These are phyloP conservation scores for Oreochromis tanganicae DNA, from an alignment of 2,113 vertebrate genomes.

Conservation along the genomic window DNA sequence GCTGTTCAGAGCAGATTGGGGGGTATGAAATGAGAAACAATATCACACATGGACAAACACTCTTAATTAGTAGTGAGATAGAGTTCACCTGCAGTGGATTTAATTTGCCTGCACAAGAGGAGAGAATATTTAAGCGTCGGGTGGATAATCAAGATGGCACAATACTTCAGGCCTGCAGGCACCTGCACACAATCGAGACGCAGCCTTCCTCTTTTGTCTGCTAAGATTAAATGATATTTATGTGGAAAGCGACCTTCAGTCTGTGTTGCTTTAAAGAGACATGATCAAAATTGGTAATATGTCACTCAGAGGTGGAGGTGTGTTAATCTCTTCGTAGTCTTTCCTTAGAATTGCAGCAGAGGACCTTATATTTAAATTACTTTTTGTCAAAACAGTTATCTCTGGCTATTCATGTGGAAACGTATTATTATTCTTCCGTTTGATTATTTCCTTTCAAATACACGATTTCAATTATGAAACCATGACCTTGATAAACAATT, in stretches of 20 bases:
- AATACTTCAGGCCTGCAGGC: slow-evolving; percentile 23
- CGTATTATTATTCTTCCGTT: background rate
- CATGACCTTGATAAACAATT: background rate
- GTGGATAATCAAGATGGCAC: slow-evolving; percentile 33
- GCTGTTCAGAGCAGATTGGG: background rate
- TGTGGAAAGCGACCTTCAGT: slow-evolving; percentile 19
- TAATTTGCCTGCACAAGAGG: slow-evolving; percentile 16
- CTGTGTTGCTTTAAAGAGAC: slow-evolving; percentile 34
- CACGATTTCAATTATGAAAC: background rate
- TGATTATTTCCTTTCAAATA: background rate
- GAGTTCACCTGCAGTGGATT: slow-evolving; percentile 46
- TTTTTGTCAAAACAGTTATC: background rate
- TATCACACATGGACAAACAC: slow-evolving; percentile 52
- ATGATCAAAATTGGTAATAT: slow-evolving; percentile 29
- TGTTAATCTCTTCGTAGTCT: background rate
- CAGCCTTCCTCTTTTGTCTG: slow-evolving; percentile 24
- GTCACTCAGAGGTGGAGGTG: slow-evolving; percentile 7
- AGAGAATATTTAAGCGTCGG: slow-evolving; percentile 32
- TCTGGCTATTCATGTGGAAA: background rate
- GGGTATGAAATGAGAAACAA: slow-evolving; percentile 41
- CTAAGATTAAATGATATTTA: slow-evolving; percentile 42
- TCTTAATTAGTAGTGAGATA: slow-evolving; percentile 53
- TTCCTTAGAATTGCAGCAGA: background rate
- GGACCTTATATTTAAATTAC: background rate
- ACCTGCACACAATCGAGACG: slow-evolving; percentile 12